A percentile compares a stretch with the other conserved stretches of the same genome.
Conservation (phyloP, 1,140 invertebrate species). For the Formica selysi region DNA sequence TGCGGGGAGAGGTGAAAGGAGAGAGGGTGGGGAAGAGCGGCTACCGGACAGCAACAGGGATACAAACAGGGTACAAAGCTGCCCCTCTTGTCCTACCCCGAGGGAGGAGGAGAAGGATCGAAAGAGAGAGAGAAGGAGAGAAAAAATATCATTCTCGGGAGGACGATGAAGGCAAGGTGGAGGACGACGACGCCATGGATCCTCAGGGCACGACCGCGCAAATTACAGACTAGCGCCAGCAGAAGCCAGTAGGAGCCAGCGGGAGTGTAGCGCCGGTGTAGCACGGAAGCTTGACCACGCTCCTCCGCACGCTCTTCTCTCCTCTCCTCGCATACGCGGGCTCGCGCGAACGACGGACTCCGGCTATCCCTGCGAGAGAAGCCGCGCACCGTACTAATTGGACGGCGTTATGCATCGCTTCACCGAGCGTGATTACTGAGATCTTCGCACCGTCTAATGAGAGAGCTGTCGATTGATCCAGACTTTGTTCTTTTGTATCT, state of each 20-base stretch:
- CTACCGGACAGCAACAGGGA: slow-evolving; percentile 65
- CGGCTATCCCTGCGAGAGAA: slow-evolving; percentile 19
- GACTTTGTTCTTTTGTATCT: not conserved
- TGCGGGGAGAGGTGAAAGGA: slow-evolving; percentile 26
- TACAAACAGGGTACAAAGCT: slow-evolving; percentile 38
- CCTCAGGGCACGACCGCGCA: slow-evolving; percentile 80
- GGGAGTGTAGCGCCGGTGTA: slow-evolving; percentile 71
- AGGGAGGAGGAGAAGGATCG: not conserved
- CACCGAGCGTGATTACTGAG: slow-evolving; percentile 32
- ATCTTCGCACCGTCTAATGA: not conserved
- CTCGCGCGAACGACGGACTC: slow-evolving; percentile 22
- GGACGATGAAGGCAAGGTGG: slow-evolving; percentile 68
- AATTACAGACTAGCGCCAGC: slow-evolving; percentile 81
- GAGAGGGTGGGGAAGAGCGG: not conserved
- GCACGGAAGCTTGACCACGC: slow-evolving; percentile 73
- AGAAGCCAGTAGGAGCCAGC: slow-evolving; percentile 67
- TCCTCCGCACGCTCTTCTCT: slow-evolving; percentile 48
- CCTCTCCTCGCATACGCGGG: slow-evolving; percentile 6
- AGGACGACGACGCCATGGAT: slow-evolving; percentile 68
- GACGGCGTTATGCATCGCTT: slow-evolving; percentile 46
- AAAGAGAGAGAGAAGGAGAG: slow-evolving; percentile 38
- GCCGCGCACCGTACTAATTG: slow-evolving; percentile 51
- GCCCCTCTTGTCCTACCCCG: slow-evolving; percentile 49
- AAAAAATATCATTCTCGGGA: slow-evolving; percentile 78
- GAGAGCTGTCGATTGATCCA: not conserved